A percentile compares a stretch with the other conserved stretches of the same genome.
Conservation (phyloP, 2,797 vertebrate genomes). For the Staurois parvus region DNA sequence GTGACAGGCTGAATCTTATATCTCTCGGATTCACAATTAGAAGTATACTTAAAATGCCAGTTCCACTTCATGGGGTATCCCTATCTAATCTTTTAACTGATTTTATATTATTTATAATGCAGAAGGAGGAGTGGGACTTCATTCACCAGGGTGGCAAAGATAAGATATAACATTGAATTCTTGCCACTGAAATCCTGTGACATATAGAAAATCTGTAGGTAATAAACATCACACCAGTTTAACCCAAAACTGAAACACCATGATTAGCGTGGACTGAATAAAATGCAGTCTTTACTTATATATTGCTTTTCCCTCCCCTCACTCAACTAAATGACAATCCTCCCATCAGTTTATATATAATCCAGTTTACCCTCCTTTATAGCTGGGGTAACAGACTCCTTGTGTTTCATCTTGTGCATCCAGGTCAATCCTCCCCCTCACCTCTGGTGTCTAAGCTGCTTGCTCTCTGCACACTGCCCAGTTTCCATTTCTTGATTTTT, state of each 20-base stretch:
- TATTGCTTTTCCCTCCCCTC: background rate
- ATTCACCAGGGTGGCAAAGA: no score
- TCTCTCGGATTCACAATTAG: no score
- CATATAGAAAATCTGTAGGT: background rate
- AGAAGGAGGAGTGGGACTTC: no score
- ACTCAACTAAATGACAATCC: slow-evolving; percentile 9
- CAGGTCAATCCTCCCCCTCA: slow-evolving; percentile 68
- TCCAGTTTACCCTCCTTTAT: slow-evolving; percentile 25
- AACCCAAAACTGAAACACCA: background rate
- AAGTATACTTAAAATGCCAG: no score
- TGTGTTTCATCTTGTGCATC: slow-evolving; percentile 34
- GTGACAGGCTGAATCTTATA: no score
- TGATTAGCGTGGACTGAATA: no score
- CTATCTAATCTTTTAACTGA: no score
- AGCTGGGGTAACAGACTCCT: slow-evolving; percentile 14
- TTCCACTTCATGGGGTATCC: no score
- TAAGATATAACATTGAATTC: no score
- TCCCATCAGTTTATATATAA: slow-evolving; percentile 35
- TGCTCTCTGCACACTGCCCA: slow-evolving; percentile 92
- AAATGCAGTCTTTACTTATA: background rate
- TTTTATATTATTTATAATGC: no score
- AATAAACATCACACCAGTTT: background rate
- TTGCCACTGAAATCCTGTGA: background rate
- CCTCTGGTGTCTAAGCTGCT: slow-evolving; percentile 96
- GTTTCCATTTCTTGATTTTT: slow-evolving; percentile 96